These are phyloP conservation scores for Gobionotothen gibberifrons DNA, from an alignment of 2,797 vertebrate genomes.

Conservation along the genomic window DNA sequence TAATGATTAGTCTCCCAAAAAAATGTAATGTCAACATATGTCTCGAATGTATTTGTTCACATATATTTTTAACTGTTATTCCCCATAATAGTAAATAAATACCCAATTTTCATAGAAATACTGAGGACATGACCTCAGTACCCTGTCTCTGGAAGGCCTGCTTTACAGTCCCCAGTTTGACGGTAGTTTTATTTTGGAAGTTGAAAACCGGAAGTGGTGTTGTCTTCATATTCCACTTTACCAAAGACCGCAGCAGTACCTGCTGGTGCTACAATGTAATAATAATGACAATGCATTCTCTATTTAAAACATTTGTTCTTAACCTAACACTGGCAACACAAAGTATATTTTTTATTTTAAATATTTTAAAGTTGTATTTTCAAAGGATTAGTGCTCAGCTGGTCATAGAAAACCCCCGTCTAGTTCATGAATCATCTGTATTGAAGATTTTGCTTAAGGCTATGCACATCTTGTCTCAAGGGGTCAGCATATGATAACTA, in stretches of 20 bases:
- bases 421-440: neutral
- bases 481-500: neutral
- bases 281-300: constrained; percentile 60
- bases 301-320: neutral
- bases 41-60: too few relatives aligned
- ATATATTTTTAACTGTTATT: too few relatives aligned
- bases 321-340: neutral
- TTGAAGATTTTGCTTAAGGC: neutral
- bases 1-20: too few relatives aligned
- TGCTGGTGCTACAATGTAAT: constrained; percentile 13
- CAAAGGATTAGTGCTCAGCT: neutral
- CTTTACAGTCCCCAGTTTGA: too few relatives aligned
- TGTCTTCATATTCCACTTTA: neutral
- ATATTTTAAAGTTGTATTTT: neutral
- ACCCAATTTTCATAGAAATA: too few relatives aligned
- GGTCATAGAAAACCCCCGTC: neutral
- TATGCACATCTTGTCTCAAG: neutral
- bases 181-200: constrained; percentile 55
- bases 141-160: too few relatives aligned
- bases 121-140: too few relatives aligned
- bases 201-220: constrained; percentile 34
- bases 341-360: too few relatives aligned
- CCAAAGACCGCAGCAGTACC: neutral
- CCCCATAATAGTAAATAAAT: too few relatives aligned
- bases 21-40: too few relatives aligned